Evolutionary conservation across 2,888 invertebrate genomes (phyloP).

Genomic region (Orthosia cruda): DNA sequence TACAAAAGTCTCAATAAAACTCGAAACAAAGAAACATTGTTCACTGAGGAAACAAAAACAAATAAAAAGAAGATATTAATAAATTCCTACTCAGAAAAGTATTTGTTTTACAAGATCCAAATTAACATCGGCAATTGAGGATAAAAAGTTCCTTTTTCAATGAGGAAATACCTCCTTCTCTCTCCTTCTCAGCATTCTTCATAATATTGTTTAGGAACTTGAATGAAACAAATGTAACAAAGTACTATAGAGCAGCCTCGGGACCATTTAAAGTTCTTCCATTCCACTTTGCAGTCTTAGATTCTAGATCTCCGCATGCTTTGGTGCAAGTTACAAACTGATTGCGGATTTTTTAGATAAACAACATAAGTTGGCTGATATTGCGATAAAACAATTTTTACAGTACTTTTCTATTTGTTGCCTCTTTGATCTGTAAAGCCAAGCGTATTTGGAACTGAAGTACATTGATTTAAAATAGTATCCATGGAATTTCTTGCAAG

Average conservation of each 20-base stretch:
- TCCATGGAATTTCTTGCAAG: too few species aligned
- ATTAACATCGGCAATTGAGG: slow-evolving; percentile 23
- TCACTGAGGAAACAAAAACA: neutral
- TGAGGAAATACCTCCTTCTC: neutral
- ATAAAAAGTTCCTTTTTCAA: slow-evolving; percentile 14
- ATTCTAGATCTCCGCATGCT: slow-evolving; percentile 32
- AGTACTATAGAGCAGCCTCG: slow-evolving; percentile 23
- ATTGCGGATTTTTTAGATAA: neutral
- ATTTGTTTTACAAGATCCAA: slow-evolving; percentile 25
- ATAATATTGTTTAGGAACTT: slow-evolving; percentile 45
- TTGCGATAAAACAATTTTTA: neutral
- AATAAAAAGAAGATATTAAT: neutral
- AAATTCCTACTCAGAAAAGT: neutral
- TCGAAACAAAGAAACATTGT: slow-evolving; percentile 18
- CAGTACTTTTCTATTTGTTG: too few species aligned
- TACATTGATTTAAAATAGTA: too few species aligned
- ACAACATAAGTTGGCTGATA: neutral
- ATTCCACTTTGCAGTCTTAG: slow-evolving; percentile 56
- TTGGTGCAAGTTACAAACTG: slow-evolving; percentile 31
- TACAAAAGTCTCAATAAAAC: neutral
- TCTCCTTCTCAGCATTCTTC: slow-evolving; percentile 3
- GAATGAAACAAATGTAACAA: slow-evolving; percentile 29
- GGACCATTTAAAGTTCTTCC: slow-evolving; percentile 54
- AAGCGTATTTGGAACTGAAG: too few species aligned
- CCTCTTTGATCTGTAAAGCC: too few species aligned